Evolutionary conservation across 1,140 invertebrate species (phyloP).

Genomic region (Caerostris extrusa): DNA sequence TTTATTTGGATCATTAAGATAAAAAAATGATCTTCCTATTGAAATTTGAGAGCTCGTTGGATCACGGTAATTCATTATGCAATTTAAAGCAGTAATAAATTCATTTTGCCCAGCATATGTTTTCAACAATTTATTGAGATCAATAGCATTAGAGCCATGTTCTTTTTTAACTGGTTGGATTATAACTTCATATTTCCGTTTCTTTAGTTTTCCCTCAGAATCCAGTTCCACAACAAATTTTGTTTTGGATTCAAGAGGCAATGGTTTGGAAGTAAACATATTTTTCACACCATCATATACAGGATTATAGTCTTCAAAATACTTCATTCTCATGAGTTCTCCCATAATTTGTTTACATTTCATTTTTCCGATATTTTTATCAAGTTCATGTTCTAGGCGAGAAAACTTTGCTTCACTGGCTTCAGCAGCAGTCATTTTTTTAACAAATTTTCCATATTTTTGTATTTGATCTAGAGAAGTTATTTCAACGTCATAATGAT

Average conservation of each 20-base stretch:
- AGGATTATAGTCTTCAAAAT: background rate
- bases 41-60: slow-evolving; percentile 24
- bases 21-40: slow-evolving; percentile 67
- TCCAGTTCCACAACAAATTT: slow-evolving; percentile 41
- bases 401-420: background rate
- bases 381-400: slow-evolving; percentile 13
- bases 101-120: slow-evolving; percentile 1
- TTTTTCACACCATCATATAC: slow-evolving; percentile 74
- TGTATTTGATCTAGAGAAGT: background rate
- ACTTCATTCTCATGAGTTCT: background rate
- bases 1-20: background rate
- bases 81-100: slow-evolving; percentile 55
- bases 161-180: slow-evolving; percentile 62
- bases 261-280: slow-evolving; percentile 59
- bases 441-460: slow-evolving; percentile 43
- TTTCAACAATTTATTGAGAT: slow-evolving; percentile 7
- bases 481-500: slow-evolving; percentile 72
- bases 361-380: slow-evolving; percentile 27
- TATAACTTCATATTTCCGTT: slow-evolving; percentile 22
- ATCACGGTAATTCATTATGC: slow-evolving; percentile 47
- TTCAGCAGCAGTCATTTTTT: slow-evolving; percentile 44
- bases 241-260: slow-evolving; percentile 1
- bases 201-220: background rate
- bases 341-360: slow-evolving; percentile 48
- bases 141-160: slow-evolving; percentile 50